phyloP scores from a whole-genome alignment of 2,113 vertebrate genomes.

The Dolichallabes microphthalmus region DNA sequence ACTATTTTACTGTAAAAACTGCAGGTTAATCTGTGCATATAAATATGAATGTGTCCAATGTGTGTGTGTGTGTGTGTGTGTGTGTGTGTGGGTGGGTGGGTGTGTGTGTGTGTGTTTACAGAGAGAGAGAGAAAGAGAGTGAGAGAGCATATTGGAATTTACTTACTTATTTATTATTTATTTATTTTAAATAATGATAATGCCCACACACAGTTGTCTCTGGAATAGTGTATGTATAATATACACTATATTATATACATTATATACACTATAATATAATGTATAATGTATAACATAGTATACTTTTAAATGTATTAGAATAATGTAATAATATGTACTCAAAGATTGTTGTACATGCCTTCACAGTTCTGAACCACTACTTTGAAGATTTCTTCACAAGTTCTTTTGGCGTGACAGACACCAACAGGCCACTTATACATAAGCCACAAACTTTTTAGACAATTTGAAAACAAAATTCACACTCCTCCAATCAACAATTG shows the following conservation, averaged over 20 bases:
- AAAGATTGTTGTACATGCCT: constrained; percentile 5
- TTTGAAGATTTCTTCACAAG: constrained; percentile 33
- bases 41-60: too few species aligned
- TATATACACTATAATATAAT: too few species aligned
- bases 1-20: too few species aligned
- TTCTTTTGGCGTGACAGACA: constrained; percentile 35
- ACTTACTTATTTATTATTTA: background rate
- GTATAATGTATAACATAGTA: too few species aligned
- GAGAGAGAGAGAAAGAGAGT: too few species aligned
- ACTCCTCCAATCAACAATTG: constrained; percentile 45
- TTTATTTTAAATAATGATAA: background rate
- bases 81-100: too few species aligned
- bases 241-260: too few species aligned
- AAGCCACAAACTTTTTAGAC: constrained; percentile 14
- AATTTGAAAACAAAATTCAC: constrained; percentile 46
- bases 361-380: constrained; percentile 22
- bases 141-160: too few species aligned
- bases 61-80: too few species aligned
- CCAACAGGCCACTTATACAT: constrained; percentile 38
- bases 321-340: background rate
- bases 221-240: background rate
- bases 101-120: too few species aligned
- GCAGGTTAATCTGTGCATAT: too few species aligned
- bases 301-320: too few species aligned
- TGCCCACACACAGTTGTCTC: background rate